Conservation (phyloP, 2,113 vertebrate species). For the Carassius gibelio region DNA sequence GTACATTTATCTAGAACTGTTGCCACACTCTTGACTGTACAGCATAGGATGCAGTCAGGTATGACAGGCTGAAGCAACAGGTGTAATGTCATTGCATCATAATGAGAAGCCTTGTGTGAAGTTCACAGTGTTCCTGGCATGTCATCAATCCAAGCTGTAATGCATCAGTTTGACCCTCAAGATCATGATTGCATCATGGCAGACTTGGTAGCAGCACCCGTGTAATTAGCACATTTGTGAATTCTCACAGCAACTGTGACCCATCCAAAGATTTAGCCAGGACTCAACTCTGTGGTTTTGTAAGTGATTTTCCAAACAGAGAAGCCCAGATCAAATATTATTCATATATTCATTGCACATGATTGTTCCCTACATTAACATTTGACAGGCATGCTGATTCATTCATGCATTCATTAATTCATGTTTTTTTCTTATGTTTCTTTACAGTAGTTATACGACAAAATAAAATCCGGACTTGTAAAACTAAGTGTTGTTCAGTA, state of each 20-base stretch:
- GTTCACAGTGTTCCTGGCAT: conserved; percentile 18
- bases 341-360: not conserved
- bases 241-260: not conserved
- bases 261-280: conserved; percentile 26
- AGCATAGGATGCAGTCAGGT: conserved; percentile 26
- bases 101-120: conserved; percentile 10
- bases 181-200: not conserved
- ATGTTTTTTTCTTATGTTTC: not conserved
- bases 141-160: not conserved
- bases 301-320: not conserved
- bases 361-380: not conserved
- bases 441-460: not conserved
- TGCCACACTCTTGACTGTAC: not conserved
- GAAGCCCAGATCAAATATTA: not conserved
- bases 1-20: conserved; percentile 3
- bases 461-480: not conserved
- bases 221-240: conserved; percentile 14
- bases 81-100: conserved; percentile 6
- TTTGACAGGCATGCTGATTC: not conserved
- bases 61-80: conserved; percentile 26
- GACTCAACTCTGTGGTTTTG: conserved; percentile 21
- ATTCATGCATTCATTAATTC: no score
- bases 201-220: not conserved
- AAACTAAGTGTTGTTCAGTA: not conserved
- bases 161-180: not conserved